Base-by-base conservation (phyloP, 2,113 vertebrate species). In the Oceanodroma tethys region DNA sequence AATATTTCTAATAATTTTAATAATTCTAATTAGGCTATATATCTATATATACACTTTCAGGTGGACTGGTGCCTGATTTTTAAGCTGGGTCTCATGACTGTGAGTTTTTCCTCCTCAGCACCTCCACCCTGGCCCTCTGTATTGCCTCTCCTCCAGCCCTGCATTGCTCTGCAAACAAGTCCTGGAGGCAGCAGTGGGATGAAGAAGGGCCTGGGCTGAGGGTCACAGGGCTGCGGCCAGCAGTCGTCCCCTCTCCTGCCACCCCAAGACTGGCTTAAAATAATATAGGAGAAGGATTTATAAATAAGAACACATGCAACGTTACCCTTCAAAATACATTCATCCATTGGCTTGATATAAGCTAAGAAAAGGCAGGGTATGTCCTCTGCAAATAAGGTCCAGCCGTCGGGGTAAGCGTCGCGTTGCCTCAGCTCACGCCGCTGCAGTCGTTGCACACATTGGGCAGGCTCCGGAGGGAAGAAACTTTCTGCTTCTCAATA, bases 401-500 rank as follows among this genome's bases (percentile, higher is more conserved):
- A 38, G 34, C 25, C 10, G 2, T 25, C 9, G 2, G 5, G 43
- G 20, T 34, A 47, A 48, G 48, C 1, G 0, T 11, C 4, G 9
- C 4, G 2, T 75, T 58, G 25, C 23, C 20, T 43, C 36, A 38
- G 60, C 47, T 84, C 59, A 22, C 2, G 2, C 18, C 3, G 3
- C 30, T 48, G 47, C 38, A 70, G 74, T 71, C 4, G 3, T 62
- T 47, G 53, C 16, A 14, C 40, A 14, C 16, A 10, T 45, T 23
- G 32, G 53, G 17, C 42, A 50, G 20, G 23, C 13, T 73, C 53
- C 2, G 5, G 66, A 67, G 29, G 20, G 42, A 23, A 55, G 60
- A 66, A 78, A 22, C 36, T 34, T 65, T 42, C 71, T 43, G n/a
- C 47, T 83, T 55, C 36, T 55, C 20, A 10, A 2, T 52, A 22